Percentiles rank a stretch among this genome's conserved stretches.
Evolutionary conservation across 2,797 vertebrate genomes (phyloP).

Genomic region (Okamejei kenojei): DNA sequence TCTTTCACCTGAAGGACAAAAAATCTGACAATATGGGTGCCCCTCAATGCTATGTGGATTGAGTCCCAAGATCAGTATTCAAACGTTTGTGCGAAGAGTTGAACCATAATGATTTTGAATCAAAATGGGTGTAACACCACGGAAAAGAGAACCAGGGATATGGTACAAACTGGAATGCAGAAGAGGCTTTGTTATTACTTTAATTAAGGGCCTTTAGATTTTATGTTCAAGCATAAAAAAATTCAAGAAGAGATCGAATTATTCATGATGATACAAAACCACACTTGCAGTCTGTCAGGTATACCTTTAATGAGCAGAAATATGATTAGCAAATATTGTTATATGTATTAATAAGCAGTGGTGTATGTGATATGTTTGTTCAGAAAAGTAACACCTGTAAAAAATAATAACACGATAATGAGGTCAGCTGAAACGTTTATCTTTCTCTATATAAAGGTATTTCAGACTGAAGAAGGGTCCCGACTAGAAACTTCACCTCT

Average conservation of each 20-base stretch:
- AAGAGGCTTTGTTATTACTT: not conserved
- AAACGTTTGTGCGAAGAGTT: too few relatives aligned
- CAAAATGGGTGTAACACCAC: not conserved
- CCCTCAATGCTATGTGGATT: too few relatives aligned
- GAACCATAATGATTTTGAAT: not conserved
- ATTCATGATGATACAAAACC: not conserved
- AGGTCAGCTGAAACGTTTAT: not conserved
- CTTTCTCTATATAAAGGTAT: not conserved
- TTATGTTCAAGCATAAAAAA: not conserved
- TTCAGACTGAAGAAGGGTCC: too few relatives aligned
- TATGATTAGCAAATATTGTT: not conserved
- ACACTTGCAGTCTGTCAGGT: not conserved
- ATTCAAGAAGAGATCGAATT: not conserved
- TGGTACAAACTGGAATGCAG: not conserved
- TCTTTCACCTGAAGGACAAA: not conserved
- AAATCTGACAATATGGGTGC: not conserved
- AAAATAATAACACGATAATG: not conserved
- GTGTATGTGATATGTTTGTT: not conserved
- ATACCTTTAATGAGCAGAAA: not conserved
- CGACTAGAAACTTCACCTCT: too few relatives aligned
- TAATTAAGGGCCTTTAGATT: not conserved
- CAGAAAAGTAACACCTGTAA: not conserved
- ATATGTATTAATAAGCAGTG: not conserved
- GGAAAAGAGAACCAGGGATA: not conserved
- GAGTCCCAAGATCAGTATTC: too few relatives aligned